A percentile compares a stretch with the other conserved stretches of the same genome.
Evolutionary conservation across 2,888 invertebrate genomes (phyloP).

Genomic region (Diplazon laetatorius): DNA sequence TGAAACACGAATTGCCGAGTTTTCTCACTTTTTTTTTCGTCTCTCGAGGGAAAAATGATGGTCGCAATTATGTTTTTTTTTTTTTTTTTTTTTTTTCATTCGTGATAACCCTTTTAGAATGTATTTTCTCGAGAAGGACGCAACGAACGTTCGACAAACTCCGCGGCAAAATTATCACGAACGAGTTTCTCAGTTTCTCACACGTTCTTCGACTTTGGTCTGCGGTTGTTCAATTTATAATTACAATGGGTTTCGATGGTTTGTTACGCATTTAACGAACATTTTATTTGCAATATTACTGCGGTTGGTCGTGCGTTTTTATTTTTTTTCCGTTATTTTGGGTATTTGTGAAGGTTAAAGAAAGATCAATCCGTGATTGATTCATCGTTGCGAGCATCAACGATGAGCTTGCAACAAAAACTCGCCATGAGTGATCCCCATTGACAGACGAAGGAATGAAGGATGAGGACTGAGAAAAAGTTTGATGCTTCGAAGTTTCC

Average conservation of each 20-base stretch:
- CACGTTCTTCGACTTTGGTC: background rate
- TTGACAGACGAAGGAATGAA: background rate
- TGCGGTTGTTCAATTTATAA: slow-evolving; percentile 17
- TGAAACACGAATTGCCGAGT: slow-evolving; percentile 7
- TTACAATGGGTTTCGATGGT: background rate
- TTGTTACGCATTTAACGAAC: background rate
- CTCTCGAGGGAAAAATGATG: slow-evolving; percentile 46
- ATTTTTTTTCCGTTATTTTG: too few species aligned
- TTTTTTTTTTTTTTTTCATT: slow-evolving; percentile 50
- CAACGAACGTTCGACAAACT: slow-evolving; percentile 28
- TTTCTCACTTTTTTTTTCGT: slow-evolving; percentile 26
- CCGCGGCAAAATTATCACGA: slow-evolving; percentile 23
- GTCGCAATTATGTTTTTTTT: slow-evolving; percentile 54
- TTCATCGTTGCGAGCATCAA: too few species aligned
- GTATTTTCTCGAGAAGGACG: slow-evolving; percentile 39
- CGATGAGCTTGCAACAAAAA: too few species aligned
- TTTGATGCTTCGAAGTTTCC: slow-evolving; percentile 46
- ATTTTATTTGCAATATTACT: background rate
- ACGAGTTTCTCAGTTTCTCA: slow-evolving; percentile 37
- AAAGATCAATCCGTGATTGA: too few species aligned
- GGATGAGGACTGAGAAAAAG: slow-evolving; percentile 17
- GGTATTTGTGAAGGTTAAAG: too few species aligned
- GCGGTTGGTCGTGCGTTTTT: too few species aligned
- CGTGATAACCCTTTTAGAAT: slow-evolving; percentile 15
- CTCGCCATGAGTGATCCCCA: too few species aligned